Base-by-base conservation (phyloP, 2,888 invertebrate species). In the Pelosia muscerda region DNA sequence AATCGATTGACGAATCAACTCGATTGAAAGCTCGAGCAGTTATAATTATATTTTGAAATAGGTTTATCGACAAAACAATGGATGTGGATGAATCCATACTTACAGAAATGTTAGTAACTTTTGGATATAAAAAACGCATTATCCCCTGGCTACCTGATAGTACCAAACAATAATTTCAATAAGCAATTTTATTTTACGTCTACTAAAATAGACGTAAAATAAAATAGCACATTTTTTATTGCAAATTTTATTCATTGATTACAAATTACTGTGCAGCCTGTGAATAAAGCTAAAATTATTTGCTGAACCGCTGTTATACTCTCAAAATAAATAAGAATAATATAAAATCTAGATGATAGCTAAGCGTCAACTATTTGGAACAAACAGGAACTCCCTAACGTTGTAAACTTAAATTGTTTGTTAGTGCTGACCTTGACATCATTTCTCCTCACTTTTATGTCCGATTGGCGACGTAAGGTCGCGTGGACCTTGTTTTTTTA, bases 351-450 rank as follows among this genome's bases (percentile, higher is more conserved):
- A 59, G 59, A 31, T 65, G 53, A 65, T 62, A 23, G 26, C 28
- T 19, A 73, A 26, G 10, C 34, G 65, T 67, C 59, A 63, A 59
- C 56, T 76, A 73, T 63, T 62, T 42, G 8, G 34, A 8, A 22
- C 63, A 19, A 53, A 54, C 23, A 63, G 63, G 25, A 42, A 68
- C 58, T 65, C 34, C 68, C 63, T 59, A 34, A 65, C 57, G 69
- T 66, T 68, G 72, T 74, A 66, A 74, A 75, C 59, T 81, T 76
- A 74, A 81, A 81, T 73, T 75, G 77, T 78, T 81, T 75, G 73
- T 79, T 76, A 60, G 54, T 49, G n/a, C 28, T 71, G 81, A 79
- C 86, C 86, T 87, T 81, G 85, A 83, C 85, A 85, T 76, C 68
- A 78, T 81, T 85, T 71, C 66, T 78, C 80, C 68, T 70, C 73